These are phyloP conservation scores for Squalus acanthias DNA, from an alignment of 2,797 vertebrate genomes.

Conservation along the genomic window DNA sequence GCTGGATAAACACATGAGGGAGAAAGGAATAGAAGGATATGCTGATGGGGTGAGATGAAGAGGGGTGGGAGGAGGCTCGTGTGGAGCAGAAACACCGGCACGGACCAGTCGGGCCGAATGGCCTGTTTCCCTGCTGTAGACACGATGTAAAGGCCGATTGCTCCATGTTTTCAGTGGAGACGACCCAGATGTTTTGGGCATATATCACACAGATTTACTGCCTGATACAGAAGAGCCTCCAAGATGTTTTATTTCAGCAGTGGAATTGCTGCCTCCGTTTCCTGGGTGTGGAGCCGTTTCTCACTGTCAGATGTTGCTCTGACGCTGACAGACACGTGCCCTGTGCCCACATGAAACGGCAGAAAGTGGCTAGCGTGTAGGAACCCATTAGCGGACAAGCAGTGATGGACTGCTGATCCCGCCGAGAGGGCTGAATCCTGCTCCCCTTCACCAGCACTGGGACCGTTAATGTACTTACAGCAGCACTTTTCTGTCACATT, in stretches of 20 bases:
- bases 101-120: too few relatives aligned
- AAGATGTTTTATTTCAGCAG: not conserved
- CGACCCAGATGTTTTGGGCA: too few relatives aligned
- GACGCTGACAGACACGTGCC: not conserved
- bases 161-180: not conserved
- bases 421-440: not conserved
- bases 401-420: not conserved
- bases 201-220: not conserved
- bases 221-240: not conserved
- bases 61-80: too few relatives aligned
- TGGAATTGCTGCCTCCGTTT: not conserved
- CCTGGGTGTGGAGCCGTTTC: not conserved
- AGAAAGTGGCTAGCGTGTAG: too few relatives aligned
- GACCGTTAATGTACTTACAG: not conserved
- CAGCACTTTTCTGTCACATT: not conserved
- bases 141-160: not conserved
- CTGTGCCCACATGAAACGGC: not conserved
- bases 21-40: too few relatives aligned
- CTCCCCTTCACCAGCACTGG: not conserved
- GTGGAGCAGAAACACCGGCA: too few relatives aligned
- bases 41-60: too few relatives aligned
- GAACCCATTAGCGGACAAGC: not conserved
- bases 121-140: too few relatives aligned
- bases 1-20: too few relatives aligned
- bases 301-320: not conserved